Evolutionary conservation across 2,797 vertebrate genomes (phyloP).

Genomic region (Onychomys arenicola): DNA sequence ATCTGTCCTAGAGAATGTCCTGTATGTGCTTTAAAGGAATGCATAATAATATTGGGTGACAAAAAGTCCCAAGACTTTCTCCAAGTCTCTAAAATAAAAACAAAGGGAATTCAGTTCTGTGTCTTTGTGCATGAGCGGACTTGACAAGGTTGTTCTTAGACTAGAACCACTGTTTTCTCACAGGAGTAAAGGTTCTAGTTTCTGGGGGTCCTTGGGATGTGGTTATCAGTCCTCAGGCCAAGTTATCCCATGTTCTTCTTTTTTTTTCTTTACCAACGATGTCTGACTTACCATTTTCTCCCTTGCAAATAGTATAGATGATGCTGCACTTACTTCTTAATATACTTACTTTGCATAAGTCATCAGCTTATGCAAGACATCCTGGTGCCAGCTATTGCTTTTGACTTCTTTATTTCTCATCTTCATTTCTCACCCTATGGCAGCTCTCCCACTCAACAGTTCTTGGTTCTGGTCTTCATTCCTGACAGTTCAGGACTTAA

Average conservation of each 20-base stretch:
- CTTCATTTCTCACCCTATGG: not conserved
- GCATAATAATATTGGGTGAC: not conserved
- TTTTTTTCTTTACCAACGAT: not conserved
- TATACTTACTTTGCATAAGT: not conserved
- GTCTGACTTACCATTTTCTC: not conserved
- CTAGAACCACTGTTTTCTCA: not conserved
- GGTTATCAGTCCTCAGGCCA: not conserved
- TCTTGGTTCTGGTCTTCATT: not conserved
- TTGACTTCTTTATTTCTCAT: not conserved
- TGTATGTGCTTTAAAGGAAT: not conserved
- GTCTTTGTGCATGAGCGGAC: rapidly evolving
- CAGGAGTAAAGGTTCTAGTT: not conserved
- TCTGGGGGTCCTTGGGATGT: not conserved
- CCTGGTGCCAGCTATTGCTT: not conserved
- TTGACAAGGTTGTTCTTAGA: not conserved
- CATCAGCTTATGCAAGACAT: not conserved
- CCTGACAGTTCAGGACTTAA: not conserved
- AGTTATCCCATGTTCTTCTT: not conserved
- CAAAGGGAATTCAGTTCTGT: not conserved
- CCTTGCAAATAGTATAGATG: no score
- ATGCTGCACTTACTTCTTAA: not conserved
- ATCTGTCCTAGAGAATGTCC: not conserved
- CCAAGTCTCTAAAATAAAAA: not conserved
- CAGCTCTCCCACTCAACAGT: not conserved
- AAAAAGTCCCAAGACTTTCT: not conserved